Base-by-base conservation (phyloP, 1,140 invertebrate genomes). In the Meloidogyne hapla region DNA sequence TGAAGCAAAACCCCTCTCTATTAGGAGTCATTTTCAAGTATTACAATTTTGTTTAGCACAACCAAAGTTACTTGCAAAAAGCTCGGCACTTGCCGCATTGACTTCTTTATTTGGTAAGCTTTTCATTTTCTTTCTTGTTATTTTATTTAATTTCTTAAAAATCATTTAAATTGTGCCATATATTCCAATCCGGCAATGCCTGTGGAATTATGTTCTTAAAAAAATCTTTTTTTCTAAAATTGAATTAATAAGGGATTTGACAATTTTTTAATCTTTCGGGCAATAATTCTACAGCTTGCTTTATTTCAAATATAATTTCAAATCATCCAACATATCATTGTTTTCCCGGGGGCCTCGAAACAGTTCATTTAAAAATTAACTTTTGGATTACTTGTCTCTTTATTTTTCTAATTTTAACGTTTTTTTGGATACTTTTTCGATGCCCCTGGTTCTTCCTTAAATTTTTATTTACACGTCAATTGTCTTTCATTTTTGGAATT, bases 31-130 rank as follows among this genome's bases (percentile, higher is more conserved):
- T 28, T 45, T 64, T 63, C 42, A 75, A 18, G 45, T 28, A 3
- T 33, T 64, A 21, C 28, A n/a, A 64, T 66, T 66, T 75, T n/a
- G 69, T 78, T 78, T 33, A 78, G 77, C 77, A 42, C 67, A 79
- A 68, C 77, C 77, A 70, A 78, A 78, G 69, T 63, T 78, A 66
- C 77, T 78, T 56, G 77, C 75, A 33, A 56, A 71, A 78, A 79
- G 76, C 65, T 68, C 76, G 10, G 77, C 77, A 18, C 78, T 78
- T 28, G 76, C 77, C 28, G 77, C 77, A 62, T 80, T 78, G 42
- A 42, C 77, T 42, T 56, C 77, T n/a, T 63, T 78, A 23, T 78
- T 13, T 80, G 68, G 68, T 64, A 77, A 38, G 45, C 38, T 23
- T 25, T n/a, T 78, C 42, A 3, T 78, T 64, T 18, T n/a, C n/a